phyloP scores from a whole-genome alignment of 2,888 invertebrate genomes.

The Macrostomum cliftonense region DNA sequence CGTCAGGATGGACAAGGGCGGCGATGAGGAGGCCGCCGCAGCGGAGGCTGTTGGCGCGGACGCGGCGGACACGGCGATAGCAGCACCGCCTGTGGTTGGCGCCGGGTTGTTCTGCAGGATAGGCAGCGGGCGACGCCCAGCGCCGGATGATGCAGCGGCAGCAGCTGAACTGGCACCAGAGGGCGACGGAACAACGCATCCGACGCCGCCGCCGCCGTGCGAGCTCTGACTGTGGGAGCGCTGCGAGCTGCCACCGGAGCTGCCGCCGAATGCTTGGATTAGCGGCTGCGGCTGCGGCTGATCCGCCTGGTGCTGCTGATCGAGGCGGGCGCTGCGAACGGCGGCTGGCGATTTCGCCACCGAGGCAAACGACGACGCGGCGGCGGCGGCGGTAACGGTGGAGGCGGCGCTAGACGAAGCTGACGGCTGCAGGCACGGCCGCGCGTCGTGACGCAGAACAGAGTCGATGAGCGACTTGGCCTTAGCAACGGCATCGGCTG shows the following conservation, averaged over 20 bases:
- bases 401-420: too few relatives aligned
- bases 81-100: slow-evolving; percentile 2
- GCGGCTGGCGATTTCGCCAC: too few relatives aligned
- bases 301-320: slow-evolving; percentile 21
- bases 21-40: not conserved
- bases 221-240: slow-evolving; percentile 18
- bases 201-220: slow-evolving; percentile 5
- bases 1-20: not conserved
- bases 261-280: slow-evolving; percentile 71
- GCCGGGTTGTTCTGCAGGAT: slow-evolving; percentile 7
- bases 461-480: slow-evolving; percentile 63
- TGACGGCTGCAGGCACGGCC: not conserved
- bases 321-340: too few relatives aligned
- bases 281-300: slow-evolving; percentile 53
- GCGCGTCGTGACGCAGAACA: not conserved
- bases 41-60: not conserved
- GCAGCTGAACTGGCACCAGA: not conserved
- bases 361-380: slow-evolving; percentile 60
- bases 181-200: slow-evolving; percentile 1
- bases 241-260: slow-evolving; percentile 24
- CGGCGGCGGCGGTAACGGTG: too few relatives aligned
- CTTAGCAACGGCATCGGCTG: slow-evolving; percentile 12
- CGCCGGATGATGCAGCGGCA: slow-evolving; percentile 10
- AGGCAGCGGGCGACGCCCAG: slow-evolving; percentile 13
- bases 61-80: slow-evolving; percentile 27